Percentiles rank a stretch among this genome's conserved stretches.
Conservation (phyloP, 1,140 invertebrate species). For the Coboldia fuscipes region DNA sequence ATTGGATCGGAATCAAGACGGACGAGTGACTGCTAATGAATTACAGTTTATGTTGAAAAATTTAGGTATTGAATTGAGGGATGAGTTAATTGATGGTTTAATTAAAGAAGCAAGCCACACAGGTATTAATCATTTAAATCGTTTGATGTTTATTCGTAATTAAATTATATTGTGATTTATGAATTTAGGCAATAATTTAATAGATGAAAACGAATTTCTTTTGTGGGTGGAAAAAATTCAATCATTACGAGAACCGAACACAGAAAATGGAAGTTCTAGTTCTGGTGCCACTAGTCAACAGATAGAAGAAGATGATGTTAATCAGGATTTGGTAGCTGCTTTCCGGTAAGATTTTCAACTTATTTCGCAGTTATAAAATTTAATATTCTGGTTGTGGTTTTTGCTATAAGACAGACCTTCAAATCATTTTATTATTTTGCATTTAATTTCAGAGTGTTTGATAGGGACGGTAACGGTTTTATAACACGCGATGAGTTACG, state of each 20-base stretch:
- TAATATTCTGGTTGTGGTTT: neutral
- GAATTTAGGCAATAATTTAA: slow-evolving; percentile 34
- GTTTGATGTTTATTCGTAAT: slow-evolving; percentile 7
- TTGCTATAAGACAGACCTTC: neutral
- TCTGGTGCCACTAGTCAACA: slow-evolving; percentile 12
- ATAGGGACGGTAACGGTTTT: slow-evolving; percentile 52
- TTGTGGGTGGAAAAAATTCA: slow-evolving; percentile 47
- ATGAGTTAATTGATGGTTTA: slow-evolving; percentile 42
- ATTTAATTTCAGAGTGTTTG: slow-evolving; percentile 51
- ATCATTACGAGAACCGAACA: slow-evolving; percentile 30
- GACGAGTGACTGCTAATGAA: slow-evolving; percentile 43
- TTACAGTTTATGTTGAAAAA: slow-evolving; percentile 52
- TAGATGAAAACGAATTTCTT: slow-evolving; percentile 48
- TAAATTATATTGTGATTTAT: slow-evolving; percentile 4
- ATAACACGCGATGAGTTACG: slow-evolving; percentile 53
- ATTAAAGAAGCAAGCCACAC: slow-evolving; percentile 45
- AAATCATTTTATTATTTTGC: too few species aligned
- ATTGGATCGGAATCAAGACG: slow-evolving; percentile 50
- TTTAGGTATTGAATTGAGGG: slow-evolving; percentile 45
- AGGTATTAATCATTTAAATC: slow-evolving; percentile 22
- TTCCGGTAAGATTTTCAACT: slow-evolving; percentile 28
- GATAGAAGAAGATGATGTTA: slow-evolving; percentile 34
- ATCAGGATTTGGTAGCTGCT: slow-evolving; percentile 46
- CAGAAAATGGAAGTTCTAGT: slow-evolving; percentile 12
- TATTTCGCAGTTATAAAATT: neutral